Conservation (phyloP, 2,113 vertebrate species). For the Phyllostomus discolor region DNA sequence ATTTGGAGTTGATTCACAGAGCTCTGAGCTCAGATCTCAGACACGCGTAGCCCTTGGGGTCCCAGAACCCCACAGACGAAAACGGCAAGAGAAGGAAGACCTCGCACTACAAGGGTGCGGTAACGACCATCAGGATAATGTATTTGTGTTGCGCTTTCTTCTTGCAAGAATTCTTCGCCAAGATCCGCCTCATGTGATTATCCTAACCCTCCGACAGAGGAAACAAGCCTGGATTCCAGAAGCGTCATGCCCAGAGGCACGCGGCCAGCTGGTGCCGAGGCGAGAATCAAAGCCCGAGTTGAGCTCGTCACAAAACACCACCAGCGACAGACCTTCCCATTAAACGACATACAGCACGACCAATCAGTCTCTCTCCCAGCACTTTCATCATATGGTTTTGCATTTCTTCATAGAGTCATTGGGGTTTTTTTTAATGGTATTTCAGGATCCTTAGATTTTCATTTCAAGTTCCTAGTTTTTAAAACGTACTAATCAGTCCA, state of each 20-base stretch:
- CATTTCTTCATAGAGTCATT: slow-evolving; percentile 20
- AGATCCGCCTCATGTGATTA: not conserved
- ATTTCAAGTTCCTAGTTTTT: slow-evolving; percentile 36
- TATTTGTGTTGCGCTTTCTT: not conserved
- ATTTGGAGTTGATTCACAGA: not conserved
- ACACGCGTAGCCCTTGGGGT: not conserved
- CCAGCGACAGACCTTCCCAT: not conserved
- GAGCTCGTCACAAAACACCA: not conserved
- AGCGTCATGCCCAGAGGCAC: not conserved
- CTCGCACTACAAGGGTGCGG: not conserved
- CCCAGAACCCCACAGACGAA: not conserved
- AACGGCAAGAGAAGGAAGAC: not conserved
- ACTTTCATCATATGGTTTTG: not conserved
- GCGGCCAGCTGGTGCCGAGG: not conserved
- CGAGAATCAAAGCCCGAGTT: not conserved
- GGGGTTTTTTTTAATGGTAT: not conserved
- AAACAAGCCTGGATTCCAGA: not conserved
- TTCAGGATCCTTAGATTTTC: not conserved
- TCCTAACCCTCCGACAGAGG: not conserved
- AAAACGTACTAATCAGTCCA: not conserved
- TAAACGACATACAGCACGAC: not conserved
- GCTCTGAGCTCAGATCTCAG: not conserved
- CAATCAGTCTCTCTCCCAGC: not conserved
- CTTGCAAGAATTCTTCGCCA: not conserved
- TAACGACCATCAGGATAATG: not conserved